Conservation (phyloP, 2,888 invertebrate genomes). For the Branchinecta sandiegonensis region DNA sequence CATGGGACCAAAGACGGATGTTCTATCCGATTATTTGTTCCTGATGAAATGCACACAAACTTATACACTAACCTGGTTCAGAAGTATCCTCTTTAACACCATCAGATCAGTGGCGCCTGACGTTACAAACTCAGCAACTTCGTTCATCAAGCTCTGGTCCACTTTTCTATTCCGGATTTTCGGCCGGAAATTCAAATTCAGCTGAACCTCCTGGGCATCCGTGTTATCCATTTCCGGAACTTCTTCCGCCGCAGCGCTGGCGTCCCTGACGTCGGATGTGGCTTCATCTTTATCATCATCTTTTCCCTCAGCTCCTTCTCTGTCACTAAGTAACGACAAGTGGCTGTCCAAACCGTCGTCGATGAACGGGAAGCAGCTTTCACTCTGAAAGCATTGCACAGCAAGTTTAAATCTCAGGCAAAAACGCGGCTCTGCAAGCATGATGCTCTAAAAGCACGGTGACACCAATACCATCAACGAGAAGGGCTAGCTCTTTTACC, state of each 20-base stretch:
- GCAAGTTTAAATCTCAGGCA: not conserved
- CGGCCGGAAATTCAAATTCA: not conserved
- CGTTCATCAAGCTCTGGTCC: not conserved
- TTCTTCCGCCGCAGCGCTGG: not conserved
- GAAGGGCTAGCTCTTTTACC: no score
- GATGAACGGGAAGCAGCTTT: slow-evolving; percentile 7
- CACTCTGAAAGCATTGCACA: slow-evolving; percentile 1
- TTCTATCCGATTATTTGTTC: no score
- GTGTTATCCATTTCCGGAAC: slow-evolving; percentile 14
- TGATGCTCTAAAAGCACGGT: no score
- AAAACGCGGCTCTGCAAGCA: not conserved
- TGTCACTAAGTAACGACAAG: not conserved
- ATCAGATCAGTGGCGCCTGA: not conserved
- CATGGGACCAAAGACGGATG: no score
- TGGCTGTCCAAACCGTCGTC: slow-evolving; percentile 12
- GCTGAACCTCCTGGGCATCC: not conserved
- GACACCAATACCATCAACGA: no score
- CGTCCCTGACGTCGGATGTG: not conserved
- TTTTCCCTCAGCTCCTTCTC: slow-evolving; percentile 1
- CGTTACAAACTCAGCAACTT: not conserved
- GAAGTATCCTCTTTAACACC: no score
- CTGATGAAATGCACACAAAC: not conserved
- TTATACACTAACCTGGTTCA: no score
- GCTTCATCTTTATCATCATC: slow-evolving; percentile 11
- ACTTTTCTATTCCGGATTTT: not conserved